These are phyloP conservation scores for Ariopsis seemanni DNA, from an alignment of 2,113 vertebrate species.

Conservation along the genomic window DNA sequence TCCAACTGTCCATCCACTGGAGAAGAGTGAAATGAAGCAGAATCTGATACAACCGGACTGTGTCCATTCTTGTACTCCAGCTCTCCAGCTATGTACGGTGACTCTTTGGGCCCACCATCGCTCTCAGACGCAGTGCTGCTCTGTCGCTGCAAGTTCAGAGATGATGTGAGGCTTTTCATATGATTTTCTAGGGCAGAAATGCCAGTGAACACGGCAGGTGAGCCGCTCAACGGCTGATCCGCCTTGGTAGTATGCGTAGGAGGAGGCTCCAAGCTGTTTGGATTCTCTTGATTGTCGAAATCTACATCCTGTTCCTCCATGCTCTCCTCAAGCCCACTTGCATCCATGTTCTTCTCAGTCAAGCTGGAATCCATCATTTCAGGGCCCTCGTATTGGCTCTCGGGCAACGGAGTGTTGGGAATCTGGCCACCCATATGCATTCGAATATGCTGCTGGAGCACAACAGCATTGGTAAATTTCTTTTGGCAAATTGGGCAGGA, in stretches of 20 bases:
- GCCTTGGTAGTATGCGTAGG: constrained; percentile 51
- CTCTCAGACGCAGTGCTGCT: constrained; percentile 86
- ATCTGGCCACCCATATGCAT: constrained; percentile 99
- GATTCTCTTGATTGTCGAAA: constrained; percentile 68
- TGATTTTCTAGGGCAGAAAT: constrained; percentile 73
- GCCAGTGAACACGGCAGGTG: constrained; percentile 69
- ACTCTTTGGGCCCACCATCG: constrained; percentile 82
- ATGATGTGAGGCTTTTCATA: constrained; percentile 76
- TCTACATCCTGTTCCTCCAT: constrained; percentile 78
- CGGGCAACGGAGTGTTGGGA: constrained; percentile 86
- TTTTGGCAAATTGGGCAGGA: constrained; percentile 98
- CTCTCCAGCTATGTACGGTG: constrained; percentile 70
- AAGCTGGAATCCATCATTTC: constrained; percentile 67
- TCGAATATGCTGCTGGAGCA: constrained; percentile 95
- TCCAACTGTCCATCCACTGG: constrained; percentile 79
- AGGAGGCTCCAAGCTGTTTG: constrained; percentile 58
- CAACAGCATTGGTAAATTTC: constrained; percentile 95
- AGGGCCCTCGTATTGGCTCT: constrained; percentile 72
- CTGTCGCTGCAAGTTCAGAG: constrained; percentile 82
- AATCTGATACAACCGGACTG: constrained; percentile 81
- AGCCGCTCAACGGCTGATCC: constrained; percentile 60
- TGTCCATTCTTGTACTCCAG: constrained; percentile 80
- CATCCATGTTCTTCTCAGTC: constrained; percentile 66
- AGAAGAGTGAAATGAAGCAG: constrained; percentile 74
- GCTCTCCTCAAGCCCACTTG: constrained; percentile 60